These are phyloP conservation scores for Rhinoderma darwinii DNA, from an alignment of 2,113 vertebrate genomes.

Conservation along the genomic window DNA sequence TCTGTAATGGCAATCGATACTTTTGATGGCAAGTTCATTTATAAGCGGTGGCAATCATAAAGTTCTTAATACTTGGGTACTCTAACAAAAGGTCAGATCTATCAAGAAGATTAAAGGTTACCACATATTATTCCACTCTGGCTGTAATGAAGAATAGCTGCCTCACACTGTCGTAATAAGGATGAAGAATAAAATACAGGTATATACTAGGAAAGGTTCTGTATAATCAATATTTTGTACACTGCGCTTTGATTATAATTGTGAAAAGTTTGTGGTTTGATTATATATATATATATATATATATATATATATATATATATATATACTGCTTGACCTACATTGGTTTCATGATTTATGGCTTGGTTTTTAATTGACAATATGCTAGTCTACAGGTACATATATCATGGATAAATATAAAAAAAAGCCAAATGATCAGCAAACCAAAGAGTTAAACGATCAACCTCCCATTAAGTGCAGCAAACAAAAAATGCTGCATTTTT, in stretches of 20 bases:
- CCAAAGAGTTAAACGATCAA: not conserved
- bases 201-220: not conserved
- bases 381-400: not conserved
- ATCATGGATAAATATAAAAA: not conserved
- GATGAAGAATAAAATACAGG: not conserved
- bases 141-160: conserved; percentile 39
- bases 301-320: not conserved
- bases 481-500: not conserved
- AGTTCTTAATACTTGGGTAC: conserved; percentile 54
- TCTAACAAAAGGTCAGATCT: conserved; percentile 55
- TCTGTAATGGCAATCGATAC: conserved; percentile 50
- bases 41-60: conserved; percentile 55
- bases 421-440: not conserved
- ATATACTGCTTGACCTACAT: not conserved
- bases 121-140: conserved; percentile 25
- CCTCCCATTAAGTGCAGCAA: not conserved
- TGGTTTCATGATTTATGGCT: not conserved
- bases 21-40: conserved; percentile 49
- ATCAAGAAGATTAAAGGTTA: conserved; percentile 57
- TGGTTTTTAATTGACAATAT: not conserved
- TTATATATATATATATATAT: not conserved
- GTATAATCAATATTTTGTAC: conserved; percentile 24
- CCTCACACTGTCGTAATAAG: conserved; percentile 21
- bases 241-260: not conserved
- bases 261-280: not conserved